Conservation (phyloP, 2,113 vertebrate species). For the Epinephelus moara region DNA sequence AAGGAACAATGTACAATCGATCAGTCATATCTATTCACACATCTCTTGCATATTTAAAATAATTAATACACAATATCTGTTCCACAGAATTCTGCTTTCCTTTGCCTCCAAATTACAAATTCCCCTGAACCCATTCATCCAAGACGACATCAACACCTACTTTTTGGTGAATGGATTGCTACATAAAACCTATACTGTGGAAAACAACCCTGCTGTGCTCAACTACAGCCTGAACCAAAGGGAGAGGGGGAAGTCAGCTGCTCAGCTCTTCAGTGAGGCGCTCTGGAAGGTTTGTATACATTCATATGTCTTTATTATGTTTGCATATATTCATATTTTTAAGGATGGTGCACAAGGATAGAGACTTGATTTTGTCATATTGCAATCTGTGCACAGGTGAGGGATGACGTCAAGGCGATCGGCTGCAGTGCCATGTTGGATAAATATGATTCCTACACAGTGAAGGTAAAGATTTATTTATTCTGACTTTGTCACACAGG, state of each 20-base stretch:
- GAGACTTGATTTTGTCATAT: accelerated
- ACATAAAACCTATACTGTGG: constrained; percentile 73
- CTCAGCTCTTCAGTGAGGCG: constrained; percentile 77
- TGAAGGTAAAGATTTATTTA: constrained; percentile 75
- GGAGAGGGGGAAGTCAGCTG: constrained; percentile 80
- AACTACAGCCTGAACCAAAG: constrained; percentile 76
- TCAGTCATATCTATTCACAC: too few relatives aligned
- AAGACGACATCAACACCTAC: constrained; percentile 85
- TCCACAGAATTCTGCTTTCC: constrained; percentile 80
- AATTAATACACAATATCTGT: neutral
- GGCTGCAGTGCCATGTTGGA: constrained; percentile 78
- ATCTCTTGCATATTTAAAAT: neutral
- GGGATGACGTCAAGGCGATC: constrained; percentile 72
- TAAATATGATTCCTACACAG: constrained; percentile 85
- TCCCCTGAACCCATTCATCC: constrained; percentile 74
- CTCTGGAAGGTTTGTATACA: constrained; percentile 77
- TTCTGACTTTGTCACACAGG: neutral
- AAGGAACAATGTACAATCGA: neutral
- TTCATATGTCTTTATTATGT: too few relatives aligned
- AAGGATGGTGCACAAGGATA: neutral
- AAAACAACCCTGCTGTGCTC: constrained; percentile 76
- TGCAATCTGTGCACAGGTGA: constrained; percentile 71
- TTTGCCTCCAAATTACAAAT: constrained; percentile 73
- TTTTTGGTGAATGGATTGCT: constrained; percentile 78
- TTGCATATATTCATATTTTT: neutral